phyloP scores from a whole-genome alignment of 2,797 vertebrate genomes.

The Gymnothorax reevesii region DNA sequence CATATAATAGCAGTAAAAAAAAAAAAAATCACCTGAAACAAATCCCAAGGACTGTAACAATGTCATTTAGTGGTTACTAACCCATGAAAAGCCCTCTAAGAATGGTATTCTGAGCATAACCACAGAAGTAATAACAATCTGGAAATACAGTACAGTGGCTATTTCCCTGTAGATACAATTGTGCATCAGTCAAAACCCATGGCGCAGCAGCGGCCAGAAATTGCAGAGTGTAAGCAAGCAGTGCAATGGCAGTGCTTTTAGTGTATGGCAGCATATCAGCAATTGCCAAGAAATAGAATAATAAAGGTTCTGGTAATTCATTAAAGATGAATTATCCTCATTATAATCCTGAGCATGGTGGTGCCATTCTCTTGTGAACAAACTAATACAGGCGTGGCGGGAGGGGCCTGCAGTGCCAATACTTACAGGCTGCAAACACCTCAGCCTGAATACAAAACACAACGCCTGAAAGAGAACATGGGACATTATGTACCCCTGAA shows the following conservation, averaged over 20 bases:
- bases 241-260: background rate
- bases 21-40: background rate
- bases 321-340: constrained; percentile 32
- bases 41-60: background rate
- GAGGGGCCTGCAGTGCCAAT: constrained; percentile 26
- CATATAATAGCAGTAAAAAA: background rate
- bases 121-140: background rate
- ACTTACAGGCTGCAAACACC: constrained; percentile 22
- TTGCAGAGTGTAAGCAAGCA: background rate
- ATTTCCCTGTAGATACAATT: background rate
- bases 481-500: constrained; percentile 22
- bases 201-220: background rate
- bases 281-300: constrained; percentile 22
- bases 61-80: background rate
- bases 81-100: background rate
- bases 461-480: constrained; percentile 16
- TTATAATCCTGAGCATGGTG: constrained; percentile 26
- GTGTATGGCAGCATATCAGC: constrained; percentile 3
- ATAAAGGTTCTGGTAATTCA: constrained; percentile 16
- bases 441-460: constrained; percentile 35
- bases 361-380: constrained; percentile 23
- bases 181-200: background rate
- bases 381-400: constrained; percentile 30
- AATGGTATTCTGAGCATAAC: background rate
- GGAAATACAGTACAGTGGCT: background rate